Conservation (phyloP, 1,140 invertebrate species). For the Bombus soroeensis region DNA sequence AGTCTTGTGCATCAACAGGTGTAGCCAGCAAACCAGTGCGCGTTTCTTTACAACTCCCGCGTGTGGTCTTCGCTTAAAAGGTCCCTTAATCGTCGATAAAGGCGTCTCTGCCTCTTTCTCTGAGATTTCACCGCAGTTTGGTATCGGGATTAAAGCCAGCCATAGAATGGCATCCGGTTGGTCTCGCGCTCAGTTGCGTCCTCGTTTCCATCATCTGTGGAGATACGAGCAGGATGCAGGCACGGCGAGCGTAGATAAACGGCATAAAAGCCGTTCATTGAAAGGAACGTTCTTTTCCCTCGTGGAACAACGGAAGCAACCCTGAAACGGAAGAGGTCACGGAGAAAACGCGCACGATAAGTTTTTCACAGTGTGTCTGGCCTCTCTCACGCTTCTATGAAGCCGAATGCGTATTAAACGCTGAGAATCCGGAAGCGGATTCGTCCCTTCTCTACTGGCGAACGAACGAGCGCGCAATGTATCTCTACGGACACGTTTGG, state of each 20-base stretch:
- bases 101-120: background rate
- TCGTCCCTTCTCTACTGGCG: background rate
- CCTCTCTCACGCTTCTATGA: constrained; percentile 43
- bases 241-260: constrained; percentile 60
- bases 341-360: constrained; percentile 55
- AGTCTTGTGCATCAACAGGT: constrained; percentile 59
- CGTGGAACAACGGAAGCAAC: constrained; percentile 44
- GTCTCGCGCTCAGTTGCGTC: constrained; percentile 21
- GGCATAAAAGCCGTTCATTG: constrained; percentile 55
- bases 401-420: constrained; percentile 52
- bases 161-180: background rate
- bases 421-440: constrained; percentile 38
- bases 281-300: constrained; percentile 25
- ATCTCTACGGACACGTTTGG: background rate
- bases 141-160: constrained; percentile 14
- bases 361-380: constrained; percentile 51
- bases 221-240: background rate
- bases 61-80: constrained; percentile 8
- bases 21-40: background rate
- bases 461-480: background rate
- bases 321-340: constrained; percentile 32
- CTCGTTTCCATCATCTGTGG: constrained; percentile 23
- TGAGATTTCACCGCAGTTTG: background rate
- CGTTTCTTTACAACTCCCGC: constrained; percentile 20
- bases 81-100: constrained; percentile 30